Conservation (phyloP, 2,888 invertebrate species). For the Dynastes maya region DNA sequence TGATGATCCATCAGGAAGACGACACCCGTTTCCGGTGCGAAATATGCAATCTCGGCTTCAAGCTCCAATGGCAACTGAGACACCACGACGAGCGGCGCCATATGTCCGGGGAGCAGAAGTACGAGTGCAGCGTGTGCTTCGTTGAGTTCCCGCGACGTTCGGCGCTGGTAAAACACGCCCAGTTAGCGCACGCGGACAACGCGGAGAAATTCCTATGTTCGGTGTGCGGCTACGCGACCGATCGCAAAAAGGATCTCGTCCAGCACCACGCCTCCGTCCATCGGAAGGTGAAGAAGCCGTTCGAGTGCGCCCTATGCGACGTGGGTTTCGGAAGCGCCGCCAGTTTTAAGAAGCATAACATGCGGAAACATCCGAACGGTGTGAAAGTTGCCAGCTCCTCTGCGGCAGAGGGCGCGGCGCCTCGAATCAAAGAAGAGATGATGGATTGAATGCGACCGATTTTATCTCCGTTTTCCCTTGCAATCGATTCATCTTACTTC, state of each 20-base stretch:
- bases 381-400: too few species aligned
- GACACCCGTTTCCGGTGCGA: neutral
- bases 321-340: neutral
- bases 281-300: neutral
- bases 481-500: too few species aligned
- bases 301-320: neutral
- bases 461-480: too few species aligned
- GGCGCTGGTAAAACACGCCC: neutral
- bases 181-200: neutral
- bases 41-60: constrained; percentile 1
- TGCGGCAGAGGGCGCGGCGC: too few species aligned
- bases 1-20: neutral
- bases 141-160: neutral
- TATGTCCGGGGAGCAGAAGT: neutral
- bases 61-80: neutral
- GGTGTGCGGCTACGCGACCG: neutral
- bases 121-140: neutral
- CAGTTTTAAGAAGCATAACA: neutral
- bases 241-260: neutral
- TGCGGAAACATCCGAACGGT: neutral
- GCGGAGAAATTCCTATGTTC: neutral
- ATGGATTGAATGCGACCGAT: too few species aligned
- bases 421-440: too few species aligned
- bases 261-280: neutral
- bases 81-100: neutral